Base-by-base conservation (phyloP, 2,888 invertebrate species). In the Orthosia cruda region DNA sequence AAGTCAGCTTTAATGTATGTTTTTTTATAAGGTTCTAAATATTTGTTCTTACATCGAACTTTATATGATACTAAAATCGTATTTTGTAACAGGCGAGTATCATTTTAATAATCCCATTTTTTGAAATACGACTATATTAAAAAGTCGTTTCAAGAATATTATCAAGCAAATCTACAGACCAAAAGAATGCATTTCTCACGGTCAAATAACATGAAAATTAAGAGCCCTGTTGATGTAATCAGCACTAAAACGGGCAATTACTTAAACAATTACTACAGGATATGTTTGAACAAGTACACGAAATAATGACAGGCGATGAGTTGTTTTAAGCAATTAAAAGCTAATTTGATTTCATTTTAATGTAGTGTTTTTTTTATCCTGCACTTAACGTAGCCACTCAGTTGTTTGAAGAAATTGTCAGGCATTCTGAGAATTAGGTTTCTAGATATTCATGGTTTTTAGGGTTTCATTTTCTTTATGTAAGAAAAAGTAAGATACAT, bases 231-330 rank as follows among this genome's bases (percentile, higher is more conserved):
- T 71, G 84, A 84, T 84, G 45, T 67, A 71, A 84, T 84, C 84
- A 64, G 58, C 16, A 58, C 63, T 71, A 77, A 82, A 86, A 77
- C 59, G 65, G 32, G 54, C 80, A 80, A 85, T 86, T 86, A 86
- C 65, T 74, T 86, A 71, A 76, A 86, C 84, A 84, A 83, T 84
- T 83, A 84, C 80, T 63, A 61, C 72, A 78, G 83, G 83, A 74
- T 78, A 64, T 77, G 83, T 86, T 84, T 84, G 65, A 74, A 74
- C 76, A 86, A 72, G 75, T 62, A 80, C 73, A 83, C 59, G 58
- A 12, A 47, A 45, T 83, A 80, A 80, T 77, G 86, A 86, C 74
- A 84, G 71, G 80, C 45, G 86, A 86, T 84, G 83, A 84, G 64
- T 74, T 67, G 70, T 74, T 64, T 74, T 26, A 15, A 61, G 57